Evolutionary conservation across 2,113 vertebrate species (phyloP).

Genomic region (Bufo bufo): DNA sequence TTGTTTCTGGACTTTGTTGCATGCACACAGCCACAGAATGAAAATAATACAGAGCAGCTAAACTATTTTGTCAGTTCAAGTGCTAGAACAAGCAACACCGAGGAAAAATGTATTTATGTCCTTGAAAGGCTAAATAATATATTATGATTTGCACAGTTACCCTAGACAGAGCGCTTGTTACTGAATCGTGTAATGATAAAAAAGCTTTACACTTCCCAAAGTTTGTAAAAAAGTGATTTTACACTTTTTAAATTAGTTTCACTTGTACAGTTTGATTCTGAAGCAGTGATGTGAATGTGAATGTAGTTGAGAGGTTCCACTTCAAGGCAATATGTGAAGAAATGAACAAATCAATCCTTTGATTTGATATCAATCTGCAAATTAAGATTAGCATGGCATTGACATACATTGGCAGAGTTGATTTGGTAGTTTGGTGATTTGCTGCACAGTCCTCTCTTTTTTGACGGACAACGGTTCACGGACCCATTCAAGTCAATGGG

Average conservation of each 20-base stretch:
- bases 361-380: not conserved
- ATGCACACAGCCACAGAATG: conserved; percentile 11
- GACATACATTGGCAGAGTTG: not conserved
- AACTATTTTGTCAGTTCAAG: conserved; percentile 30
- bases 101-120: conserved; percentile 21
- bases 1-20: not conserved
- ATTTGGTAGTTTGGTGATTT: not conserved
- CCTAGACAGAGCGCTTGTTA: not conserved
- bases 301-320: not conserved
- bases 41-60: conserved; percentile 20
- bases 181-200: conserved; percentile 22
- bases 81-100: conserved; percentile 28
- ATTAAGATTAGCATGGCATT: not conserved
- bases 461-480: too few species aligned
- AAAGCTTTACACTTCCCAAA: not conserved
- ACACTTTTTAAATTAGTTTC: not conserved
- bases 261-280: not conserved
- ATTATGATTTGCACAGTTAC: conserved; percentile 35
- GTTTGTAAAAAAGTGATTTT: not conserved
- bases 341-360: not conserved
- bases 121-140: conserved; percentile 41
- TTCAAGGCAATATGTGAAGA: not conserved
- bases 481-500: too few species aligned
- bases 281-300: not conserved
- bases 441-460: not conserved